phyloP scores from a whole-genome alignment of 2,797 vertebrate genomes.

The Apogon hyalosoma region DNA sequence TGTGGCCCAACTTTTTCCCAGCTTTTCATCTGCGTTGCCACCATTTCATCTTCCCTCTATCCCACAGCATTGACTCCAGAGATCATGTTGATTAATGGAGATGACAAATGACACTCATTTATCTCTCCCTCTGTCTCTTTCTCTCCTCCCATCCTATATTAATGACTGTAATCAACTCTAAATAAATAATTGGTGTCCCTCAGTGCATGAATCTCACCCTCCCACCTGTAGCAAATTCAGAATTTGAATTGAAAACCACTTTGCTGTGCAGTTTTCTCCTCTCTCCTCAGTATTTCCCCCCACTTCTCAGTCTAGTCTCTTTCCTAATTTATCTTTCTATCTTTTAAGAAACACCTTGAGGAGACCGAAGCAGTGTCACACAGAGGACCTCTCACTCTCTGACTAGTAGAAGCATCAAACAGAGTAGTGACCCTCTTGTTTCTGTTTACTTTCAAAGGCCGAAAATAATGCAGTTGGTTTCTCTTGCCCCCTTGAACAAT shows the following conservation, averaged over 20 bases:
- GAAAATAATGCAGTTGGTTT: slow-evolving; percentile 45
- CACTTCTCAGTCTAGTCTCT: slow-evolving; percentile 5
- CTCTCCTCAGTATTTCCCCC: slow-evolving; percentile 10
- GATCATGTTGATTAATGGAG: slow-evolving; percentile 75
- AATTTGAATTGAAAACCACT: slow-evolving; percentile 61
- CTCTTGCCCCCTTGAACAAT: slow-evolving; percentile 6
- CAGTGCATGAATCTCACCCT: slow-evolving; percentile 60
- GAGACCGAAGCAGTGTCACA: slow-evolving; percentile 44
- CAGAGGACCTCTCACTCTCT: slow-evolving; percentile 37
- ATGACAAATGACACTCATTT: slow-evolving; percentile 72
- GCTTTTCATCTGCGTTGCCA: slow-evolving; percentile 50
- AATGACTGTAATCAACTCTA: slow-evolving; percentile 80
- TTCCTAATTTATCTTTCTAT: slow-evolving; percentile 36
- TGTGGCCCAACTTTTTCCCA: slow-evolving; percentile 28
- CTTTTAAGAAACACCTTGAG: slow-evolving; percentile 35
- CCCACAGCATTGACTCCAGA: slow-evolving; percentile 51
- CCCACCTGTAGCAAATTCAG: slow-evolving; percentile 62
- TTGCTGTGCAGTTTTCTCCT: slow-evolving; percentile 48
- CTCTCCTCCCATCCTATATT: slow-evolving; percentile 71
- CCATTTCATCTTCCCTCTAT: slow-evolving; percentile 60
- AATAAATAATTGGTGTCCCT: slow-evolving; percentile 78
- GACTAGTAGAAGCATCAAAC: slow-evolving; percentile 41
- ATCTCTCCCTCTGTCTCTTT: slow-evolving; percentile 64
- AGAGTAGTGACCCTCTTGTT: slow-evolving; percentile 55
- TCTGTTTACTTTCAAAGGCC: slow-evolving; percentile 64